These are phyloP conservation scores for Drosophila kambysellisi DNA, from an alignment of 2,888 invertebrate genomes.

Conservation along the genomic window DNA sequence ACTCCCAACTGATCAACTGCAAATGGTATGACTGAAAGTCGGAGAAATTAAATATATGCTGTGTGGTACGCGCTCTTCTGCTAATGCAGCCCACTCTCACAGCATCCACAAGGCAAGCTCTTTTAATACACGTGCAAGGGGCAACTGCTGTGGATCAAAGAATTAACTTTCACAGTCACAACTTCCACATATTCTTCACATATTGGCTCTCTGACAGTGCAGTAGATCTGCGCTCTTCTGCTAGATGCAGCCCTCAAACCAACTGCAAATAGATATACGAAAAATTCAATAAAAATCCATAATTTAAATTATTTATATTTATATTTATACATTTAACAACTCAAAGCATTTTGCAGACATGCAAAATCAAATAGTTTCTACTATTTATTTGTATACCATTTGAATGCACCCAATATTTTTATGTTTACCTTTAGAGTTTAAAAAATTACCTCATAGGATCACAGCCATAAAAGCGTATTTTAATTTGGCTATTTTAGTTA, in stretches of 20 bases:
- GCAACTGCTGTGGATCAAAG: no score
- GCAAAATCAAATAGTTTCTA: background rate
- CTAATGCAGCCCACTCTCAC: background rate
- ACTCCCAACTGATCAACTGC: background rate
- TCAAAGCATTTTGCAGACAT: background rate
- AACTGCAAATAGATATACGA: background rate
- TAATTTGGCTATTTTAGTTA: background rate
- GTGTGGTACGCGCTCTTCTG: background rate
- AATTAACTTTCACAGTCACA: background rate
- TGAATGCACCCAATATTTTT: background rate
- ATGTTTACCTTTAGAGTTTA: background rate
- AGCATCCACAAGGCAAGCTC: conserved; percentile 1
- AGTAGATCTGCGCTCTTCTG: conserved; percentile 6
- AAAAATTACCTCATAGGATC: background rate
- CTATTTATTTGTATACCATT: background rate
- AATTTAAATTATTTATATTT: background rate
- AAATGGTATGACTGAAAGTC: background rate
- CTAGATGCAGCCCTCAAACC: background rate
- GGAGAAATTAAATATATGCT: background rate
- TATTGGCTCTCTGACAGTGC: background rate
- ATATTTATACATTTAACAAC: background rate
- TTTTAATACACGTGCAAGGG: background rate
- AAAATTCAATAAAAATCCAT: background rate
- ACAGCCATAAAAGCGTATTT: background rate
- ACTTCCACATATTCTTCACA: background rate